A percentile compares a stretch with the other conserved stretches of the same genome.
These are phyloP conservation scores for Dryas iulia DNA, from an alignment of 1,140 invertebrate genomes.

Conservation along the genomic window DNA sequence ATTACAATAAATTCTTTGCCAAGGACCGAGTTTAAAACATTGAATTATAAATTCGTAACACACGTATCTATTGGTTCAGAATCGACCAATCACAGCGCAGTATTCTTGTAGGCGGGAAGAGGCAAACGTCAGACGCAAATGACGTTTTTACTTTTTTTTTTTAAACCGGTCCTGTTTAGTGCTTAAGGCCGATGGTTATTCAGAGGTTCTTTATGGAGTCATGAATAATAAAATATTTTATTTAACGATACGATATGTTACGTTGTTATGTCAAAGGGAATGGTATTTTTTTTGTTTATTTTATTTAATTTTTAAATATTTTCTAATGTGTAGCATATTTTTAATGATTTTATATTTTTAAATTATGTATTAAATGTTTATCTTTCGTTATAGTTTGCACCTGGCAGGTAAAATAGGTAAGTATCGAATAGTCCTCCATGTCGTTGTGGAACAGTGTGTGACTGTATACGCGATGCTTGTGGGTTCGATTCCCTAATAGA, in stretches of 20 bases:
- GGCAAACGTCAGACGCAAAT: constrained; percentile 72
- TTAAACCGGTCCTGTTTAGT: constrained; percentile 53
- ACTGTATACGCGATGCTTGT: not conserved
- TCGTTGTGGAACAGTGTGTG: no score
- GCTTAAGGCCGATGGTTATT: constrained; percentile 50
- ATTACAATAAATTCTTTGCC: not conserved
- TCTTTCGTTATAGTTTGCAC: no score
- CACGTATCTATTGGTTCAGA: constrained; percentile 49
- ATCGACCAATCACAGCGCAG: constrained; percentile 51
- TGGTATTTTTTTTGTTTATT: not conserved
- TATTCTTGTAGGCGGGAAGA: constrained; percentile 62
- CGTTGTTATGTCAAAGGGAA: not conserved
- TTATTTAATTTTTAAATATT: not conserved
- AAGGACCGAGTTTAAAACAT: not conserved
- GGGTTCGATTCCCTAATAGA: not conserved
- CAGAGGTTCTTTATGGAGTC: constrained; percentile 34
- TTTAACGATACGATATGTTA: not conserved
- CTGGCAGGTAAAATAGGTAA: no score
- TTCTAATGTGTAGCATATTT: not conserved
- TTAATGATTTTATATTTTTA: not conserved
- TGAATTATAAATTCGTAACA: constrained; percentile 45
- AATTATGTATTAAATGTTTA: not conserved
- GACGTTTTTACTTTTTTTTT: constrained; percentile 61
- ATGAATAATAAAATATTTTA: constrained; percentile 14
- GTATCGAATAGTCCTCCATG: no score